Evolutionary conservation across 2,888 invertebrate genomes (phyloP), one percentile per base, ranked within the genome.

Genomic region (Metacarcinus magister): DNA sequence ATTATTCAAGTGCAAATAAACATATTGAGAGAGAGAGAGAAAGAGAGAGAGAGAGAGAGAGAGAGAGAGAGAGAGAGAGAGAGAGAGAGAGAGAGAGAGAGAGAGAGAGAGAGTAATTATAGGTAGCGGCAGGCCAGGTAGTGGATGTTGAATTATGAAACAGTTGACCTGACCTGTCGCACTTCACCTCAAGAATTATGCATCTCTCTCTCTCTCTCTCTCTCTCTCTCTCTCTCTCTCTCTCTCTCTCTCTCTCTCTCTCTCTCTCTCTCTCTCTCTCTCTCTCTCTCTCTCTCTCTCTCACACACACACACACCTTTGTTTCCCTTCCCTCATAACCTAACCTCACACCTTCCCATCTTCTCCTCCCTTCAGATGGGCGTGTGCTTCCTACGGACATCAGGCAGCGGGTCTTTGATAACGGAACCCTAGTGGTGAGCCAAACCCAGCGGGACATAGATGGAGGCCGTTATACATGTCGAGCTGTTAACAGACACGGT

Each of bases 401-500:
- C 89, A 95, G 97, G 16, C 97, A 97, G 67, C 96, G 94, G 46
- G 97, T 96, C 44, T 96, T 96, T 90, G 94, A 95, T 39, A 97
- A 97, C 93, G 97, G 97, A 10, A 97, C 97, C 7, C 96, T 97
- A 23, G 95, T 97, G 44, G 46, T 97, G 19, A 95, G 94, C 39
- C 93, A 95, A 60, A 96, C 96, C 48, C 95, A 96, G 87, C 91
- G 96, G 23, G 96, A 95, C 43, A 93, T 44, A 7, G 97, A 97
- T 46, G 97, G 96, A 8, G 97, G 97, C 0, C 90, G 96, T 19
- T 97, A 97, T 96, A 97, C 96, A 32, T 97, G 97, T 87, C 39
- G 95, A 10, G 97, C 97, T 46, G 87, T 94, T 46, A 97, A 96
- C 95, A 87, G 96, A 13, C 96, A 97, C 48, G 97, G 97, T 0